These are phyloP conservation scores for Gymnocephalus cernua DNA, from an alignment of 2,113 vertebrate species.

Conservation along the genomic window DNA sequence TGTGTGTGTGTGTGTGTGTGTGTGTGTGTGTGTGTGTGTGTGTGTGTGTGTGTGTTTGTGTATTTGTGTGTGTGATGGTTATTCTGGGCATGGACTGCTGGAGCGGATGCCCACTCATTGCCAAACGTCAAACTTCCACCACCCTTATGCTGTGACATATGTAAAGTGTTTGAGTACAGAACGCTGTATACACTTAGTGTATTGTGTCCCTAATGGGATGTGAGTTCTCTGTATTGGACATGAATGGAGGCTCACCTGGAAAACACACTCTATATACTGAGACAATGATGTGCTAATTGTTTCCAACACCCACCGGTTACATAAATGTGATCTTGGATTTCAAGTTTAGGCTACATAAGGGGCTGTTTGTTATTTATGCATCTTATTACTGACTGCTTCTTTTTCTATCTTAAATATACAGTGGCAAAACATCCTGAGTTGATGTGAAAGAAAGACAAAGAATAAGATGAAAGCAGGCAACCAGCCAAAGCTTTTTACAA, in stretches of 20 bases:
- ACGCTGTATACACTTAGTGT: slow-evolving; percentile 59
- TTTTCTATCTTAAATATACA: not conserved
- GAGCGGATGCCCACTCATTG: slow-evolving; percentile 73
- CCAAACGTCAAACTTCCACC: slow-evolving; percentile 78
- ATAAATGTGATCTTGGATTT: not conserved
- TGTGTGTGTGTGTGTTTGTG: slow-evolving; percentile 22
- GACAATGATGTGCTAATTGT: slow-evolving; percentile 38
- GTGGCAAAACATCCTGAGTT: not conserved
- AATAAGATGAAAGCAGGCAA: slow-evolving; percentile 7
- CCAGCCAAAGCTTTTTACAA: slow-evolving; percentile 38
- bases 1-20: slow-evolving; percentile 20
- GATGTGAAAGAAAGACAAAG: not conserved
- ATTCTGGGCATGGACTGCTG: slow-evolving; percentile 70
- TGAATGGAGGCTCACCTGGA: slow-evolving; percentile 53
- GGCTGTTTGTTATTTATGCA: slow-evolving; percentile 15
- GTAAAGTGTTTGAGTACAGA: slow-evolving; percentile 62
- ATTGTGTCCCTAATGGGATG: slow-evolving; percentile 51
- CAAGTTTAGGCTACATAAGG: not conserved
- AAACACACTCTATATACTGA: slow-evolving; percentile 4
- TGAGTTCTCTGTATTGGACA: slow-evolving; percentile 33
- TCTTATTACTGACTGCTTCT: not conserved
- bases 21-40: slow-evolving; percentile 45
- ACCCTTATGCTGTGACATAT: slow-evolving; percentile 51
- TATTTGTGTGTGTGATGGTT: slow-evolving; percentile 38
- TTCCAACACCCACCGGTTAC: slow-evolving; percentile 24